Evolutionary conservation across 2,797 vertebrate species (phyloP), one percentile per base, ranked within the genome.

Genomic region (Falco biarmicus): DNA sequence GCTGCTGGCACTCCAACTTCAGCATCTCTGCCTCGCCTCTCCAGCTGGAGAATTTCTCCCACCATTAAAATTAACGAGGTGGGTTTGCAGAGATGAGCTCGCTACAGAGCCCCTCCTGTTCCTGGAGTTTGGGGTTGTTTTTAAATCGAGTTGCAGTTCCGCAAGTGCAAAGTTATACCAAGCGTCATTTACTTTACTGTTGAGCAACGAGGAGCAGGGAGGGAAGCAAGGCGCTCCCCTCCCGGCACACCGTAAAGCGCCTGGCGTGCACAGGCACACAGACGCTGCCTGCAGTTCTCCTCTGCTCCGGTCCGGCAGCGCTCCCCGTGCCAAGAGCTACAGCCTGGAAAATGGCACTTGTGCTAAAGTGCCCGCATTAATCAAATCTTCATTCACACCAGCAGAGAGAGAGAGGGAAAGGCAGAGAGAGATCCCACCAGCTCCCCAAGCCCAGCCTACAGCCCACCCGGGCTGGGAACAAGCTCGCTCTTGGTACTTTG

Each of bases 11-110:
- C 43, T 76, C 61, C 37, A 77, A 47, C 76, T 64, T 82, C 83
- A 87, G 87, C 32, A 93, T 94, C 89, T 83, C 94, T 69, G 76
- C 89, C 89, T 94, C 9, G 3, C 9, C n/a, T 89, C 89, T 88
- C 71, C 1, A 1, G 84, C 78, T 86, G 91, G 85, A 96, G 87
- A 94, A 92, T 86, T 91, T 94, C 94, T 97, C 89, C 96, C 94
- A 90, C 93, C 91, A 84, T 97, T 96, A 97, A 98, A 97, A 97
- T 96, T 97, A 98, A 97, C 74, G 71, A 97, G 89, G 96, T 96
- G 91, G 85, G 90, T 95, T 95, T 96, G 93, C 93, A 93, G 84
- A 96, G 89, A 95, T 1, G 10, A 93, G 79, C 48, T 76, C 8
- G n/a, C 76, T 50, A 47, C 66, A 43, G 32, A 89, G 45, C 53